Evolutionary conservation across 1,140 invertebrate genomes (phyloP), one percentile per base, ranked within the genome.

Genomic region (Cydia pomonella): DNA sequence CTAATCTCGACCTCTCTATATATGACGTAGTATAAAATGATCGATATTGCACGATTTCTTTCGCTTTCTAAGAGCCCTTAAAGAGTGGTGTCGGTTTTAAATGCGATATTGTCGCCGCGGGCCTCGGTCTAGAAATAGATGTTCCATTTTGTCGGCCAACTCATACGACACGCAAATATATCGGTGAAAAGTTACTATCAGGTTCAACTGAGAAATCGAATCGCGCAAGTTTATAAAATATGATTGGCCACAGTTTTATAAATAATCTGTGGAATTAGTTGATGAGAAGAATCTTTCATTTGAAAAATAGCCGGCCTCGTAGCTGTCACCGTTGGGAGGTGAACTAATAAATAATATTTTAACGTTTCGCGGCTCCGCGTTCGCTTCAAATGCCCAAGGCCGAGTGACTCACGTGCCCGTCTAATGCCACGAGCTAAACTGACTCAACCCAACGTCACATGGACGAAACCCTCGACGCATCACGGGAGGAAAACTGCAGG

Each of bases 61-160:
- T 69, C 21, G 9, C 4, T 21, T 69, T 69, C 29, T 33, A 33
- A 18, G 27, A 38, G n/a, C 64, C 27, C 64, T 38, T 69, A 69
- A 59, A 69, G n/a, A 33, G 72, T 73, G 10, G 41, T 62, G 33
- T 59, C 50, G 27, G n/a, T 41, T 74, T 41, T 47, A 74, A 33
- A 59, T 16, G 38, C 25, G 59, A 87, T 81, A 87, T 86, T 90
- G 87, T 87, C 90, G 89, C 91, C 87, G 86, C 84, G 89, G 89
- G 89, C 89, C 89, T 91, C 91, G 87, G 80, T 83, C 84, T 85
- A 85, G 87, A 92, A 92, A 92, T 92, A 92, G 91, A 88, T 87
- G 89, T 79, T 89, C 89, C 89, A 91, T 87, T 91, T 92, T 87
- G 84, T 86, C 89, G 79, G 86, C 84, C 87, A 82, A 84, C 88